These are phyloP conservation scores for Mus spretus DNA, from an alignment of 2,797 vertebrate species.

Conservation along the genomic window DNA sequence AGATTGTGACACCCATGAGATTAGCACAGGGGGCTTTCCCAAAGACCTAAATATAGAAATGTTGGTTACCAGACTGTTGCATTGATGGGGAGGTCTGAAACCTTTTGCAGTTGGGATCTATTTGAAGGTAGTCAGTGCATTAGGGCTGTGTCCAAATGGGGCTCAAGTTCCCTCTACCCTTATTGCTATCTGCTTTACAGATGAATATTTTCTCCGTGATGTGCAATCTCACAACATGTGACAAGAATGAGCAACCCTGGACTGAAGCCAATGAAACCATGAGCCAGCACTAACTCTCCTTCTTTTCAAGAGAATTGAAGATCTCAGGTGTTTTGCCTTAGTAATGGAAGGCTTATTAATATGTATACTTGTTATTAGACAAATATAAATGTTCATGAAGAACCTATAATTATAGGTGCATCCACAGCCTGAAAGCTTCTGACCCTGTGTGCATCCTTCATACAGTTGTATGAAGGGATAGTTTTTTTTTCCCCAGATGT, in stretches of 20 bases:
- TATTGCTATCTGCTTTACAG: neutral
- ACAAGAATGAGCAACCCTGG: neutral
- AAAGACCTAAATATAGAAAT: fast-evolving
- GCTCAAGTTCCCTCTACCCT: neutral
- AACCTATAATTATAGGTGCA: neutral
- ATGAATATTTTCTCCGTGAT: neutral
- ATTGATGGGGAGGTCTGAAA: neutral
- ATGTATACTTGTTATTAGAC: neutral
- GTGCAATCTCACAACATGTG: neutral
- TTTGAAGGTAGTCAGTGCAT: neutral
- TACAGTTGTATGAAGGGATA: neutral
- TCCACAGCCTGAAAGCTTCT: neutral
- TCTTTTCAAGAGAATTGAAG: neutral
- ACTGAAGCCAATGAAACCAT: neutral
- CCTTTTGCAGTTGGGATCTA: neutral
- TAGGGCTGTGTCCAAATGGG: neutral
- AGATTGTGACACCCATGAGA: too few species aligned
- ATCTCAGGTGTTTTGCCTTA: neutral
- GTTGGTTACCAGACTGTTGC: neutral
- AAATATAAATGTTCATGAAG: neutral
- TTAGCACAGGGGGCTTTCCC: too few species aligned
- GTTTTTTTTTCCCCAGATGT: neutral
- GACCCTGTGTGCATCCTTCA: neutral
- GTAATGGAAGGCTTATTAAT: neutral
- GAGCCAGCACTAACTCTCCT: neutral